Evolutionary conservation across 2,888 invertebrate genomes (phyloP).

Genomic region (Calliphora vomitoria): DNA sequence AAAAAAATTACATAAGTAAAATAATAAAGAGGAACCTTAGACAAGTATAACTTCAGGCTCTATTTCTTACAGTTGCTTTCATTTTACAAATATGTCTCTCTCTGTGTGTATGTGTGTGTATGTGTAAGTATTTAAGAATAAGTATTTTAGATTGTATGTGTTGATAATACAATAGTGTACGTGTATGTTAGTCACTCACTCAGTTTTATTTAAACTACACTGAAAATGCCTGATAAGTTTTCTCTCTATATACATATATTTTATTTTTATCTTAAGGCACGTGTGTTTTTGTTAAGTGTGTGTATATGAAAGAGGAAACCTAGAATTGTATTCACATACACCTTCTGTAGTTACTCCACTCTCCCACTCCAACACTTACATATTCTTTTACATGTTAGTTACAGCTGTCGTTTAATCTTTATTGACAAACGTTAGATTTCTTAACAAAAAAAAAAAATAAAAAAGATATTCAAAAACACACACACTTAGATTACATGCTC

Average conservation of each 20-base stretch:
- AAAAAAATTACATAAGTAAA: neutral
- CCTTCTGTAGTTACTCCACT: neutral
- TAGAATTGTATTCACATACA: neutral
- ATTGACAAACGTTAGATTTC: conserved; percentile 66
- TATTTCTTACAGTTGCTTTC: neutral
- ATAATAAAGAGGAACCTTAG: conserved; percentile 33
- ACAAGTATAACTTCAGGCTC: conserved; percentile 59
- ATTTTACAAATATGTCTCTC: neutral
- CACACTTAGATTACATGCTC: neutral
- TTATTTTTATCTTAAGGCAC: conserved; percentile 46
- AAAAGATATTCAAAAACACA: neutral
- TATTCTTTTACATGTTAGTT: conserved; percentile 52
- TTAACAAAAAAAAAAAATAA: conserved; percentile 8
- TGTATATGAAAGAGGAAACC: neutral
- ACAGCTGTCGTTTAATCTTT: conserved; percentile 71
- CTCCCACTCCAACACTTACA: neutral
- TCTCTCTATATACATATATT: neutral
- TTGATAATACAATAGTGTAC: conserved; percentile 44
- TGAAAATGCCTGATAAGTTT: conserved; percentile 47
- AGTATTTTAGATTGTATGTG: conserved; percentile 22
- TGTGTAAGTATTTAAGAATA: neutral
- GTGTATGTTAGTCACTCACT: conserved; percentile 12
- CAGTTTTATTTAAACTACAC: conserved; percentile 22
- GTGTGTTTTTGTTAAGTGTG: conserved; percentile 16
- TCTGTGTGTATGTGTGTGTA: neutral